Evolutionary conservation across 2,797 vertebrate genomes (phyloP), one percentile per base, ranked within the genome.

Genomic region (Darevskia nairensis): DNA sequence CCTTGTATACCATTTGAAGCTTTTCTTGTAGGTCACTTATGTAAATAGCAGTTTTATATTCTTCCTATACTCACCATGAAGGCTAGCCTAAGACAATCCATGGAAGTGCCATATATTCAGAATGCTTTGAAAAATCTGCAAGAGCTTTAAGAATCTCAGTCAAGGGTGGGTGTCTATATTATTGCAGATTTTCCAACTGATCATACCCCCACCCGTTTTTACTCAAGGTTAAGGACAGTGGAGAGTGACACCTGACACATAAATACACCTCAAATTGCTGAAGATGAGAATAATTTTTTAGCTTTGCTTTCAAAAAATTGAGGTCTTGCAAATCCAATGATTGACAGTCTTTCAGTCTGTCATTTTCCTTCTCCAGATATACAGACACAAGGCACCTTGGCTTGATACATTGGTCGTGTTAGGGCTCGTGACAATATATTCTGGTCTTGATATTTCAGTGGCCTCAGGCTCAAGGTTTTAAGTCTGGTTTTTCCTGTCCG

Each of bases 271-370:
- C 83, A 61, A 90, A 91, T 95, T 95, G 96, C 94, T 90, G 93
- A 95, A 94, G 93, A 95, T 94, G 95, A 95, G 84, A 89, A 87
- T 87, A 91, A 90, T 80, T 96, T 96, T 35, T 97, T 95, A 91
- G 95, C 92, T 96, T 96, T 86, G 94, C 92, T 94, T 96, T 92
- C 95, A 90, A 93, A 96, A 89, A 95, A 96, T 95, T 92, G 96
- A 96, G 95, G 95, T 96, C 94, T 88, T 89, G 44, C 84, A 66
- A 90, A 89, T 90, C 77, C 85, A 90, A 92, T 96, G 96, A 95
- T 76, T 96, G 95, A 96, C 95, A 94, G 94, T 91, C 72, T 92
- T 96, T 96, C 94, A 94, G n/a, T 97, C 95, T 96, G 68, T 92
- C 86, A 91, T 84, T 8, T 21, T 77, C 21, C 89, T 89, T 87